These are phyloP conservation scores for Nematopogon swammerdamellus DNA, from an alignment of 2,888 invertebrate genomes.

Conservation along the genomic window DNA sequence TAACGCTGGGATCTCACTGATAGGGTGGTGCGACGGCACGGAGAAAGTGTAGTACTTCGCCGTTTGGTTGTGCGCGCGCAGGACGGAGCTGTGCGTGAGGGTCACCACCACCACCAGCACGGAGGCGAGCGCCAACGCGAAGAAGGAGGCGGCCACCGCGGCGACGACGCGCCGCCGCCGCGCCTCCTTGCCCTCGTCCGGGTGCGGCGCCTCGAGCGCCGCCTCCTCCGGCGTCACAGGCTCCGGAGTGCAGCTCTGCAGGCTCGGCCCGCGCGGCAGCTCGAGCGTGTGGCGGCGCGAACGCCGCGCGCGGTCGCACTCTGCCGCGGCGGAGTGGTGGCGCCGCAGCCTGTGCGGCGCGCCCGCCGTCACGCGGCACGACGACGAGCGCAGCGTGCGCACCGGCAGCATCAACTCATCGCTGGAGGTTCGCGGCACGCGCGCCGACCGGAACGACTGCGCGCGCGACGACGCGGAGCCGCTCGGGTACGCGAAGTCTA, in stretches of 20 bases:
- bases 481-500: conserved; percentile 41
- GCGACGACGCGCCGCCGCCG: conserved; percentile 67
- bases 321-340: conserved; percentile 48
- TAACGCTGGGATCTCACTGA: conserved; percentile 54
- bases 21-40: conserved; percentile 58
- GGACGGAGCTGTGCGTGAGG: conserved; percentile 67
- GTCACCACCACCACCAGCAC: conserved; percentile 76
- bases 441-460: conserved; percentile 44
- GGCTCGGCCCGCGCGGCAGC: conserved; percentile 43
- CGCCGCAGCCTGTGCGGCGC: conserved; percentile 46
- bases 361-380: conserved; percentile 43
- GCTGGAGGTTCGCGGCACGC: conserved; percentile 43
- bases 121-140: conserved; percentile 69
- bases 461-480: conserved; percentile 30
- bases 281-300: conserved; percentile 44
- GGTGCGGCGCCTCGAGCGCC: conserved; percentile 35
- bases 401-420: conserved; percentile 48
- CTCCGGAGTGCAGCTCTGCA: conserved; percentile 44
- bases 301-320: conserved; percentile 47
- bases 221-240: conserved; percentile 30
- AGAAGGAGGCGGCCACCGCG: conserved; percentile 68
- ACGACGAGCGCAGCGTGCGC: conserved; percentile 47
- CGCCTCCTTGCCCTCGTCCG: conserved; percentile 60
- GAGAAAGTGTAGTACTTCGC: conserved; percentile 65
- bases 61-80: conserved; percentile 60